Base-by-base conservation (phyloP, 2,797 vertebrate species). In the Graptemys geographica region DNA sequence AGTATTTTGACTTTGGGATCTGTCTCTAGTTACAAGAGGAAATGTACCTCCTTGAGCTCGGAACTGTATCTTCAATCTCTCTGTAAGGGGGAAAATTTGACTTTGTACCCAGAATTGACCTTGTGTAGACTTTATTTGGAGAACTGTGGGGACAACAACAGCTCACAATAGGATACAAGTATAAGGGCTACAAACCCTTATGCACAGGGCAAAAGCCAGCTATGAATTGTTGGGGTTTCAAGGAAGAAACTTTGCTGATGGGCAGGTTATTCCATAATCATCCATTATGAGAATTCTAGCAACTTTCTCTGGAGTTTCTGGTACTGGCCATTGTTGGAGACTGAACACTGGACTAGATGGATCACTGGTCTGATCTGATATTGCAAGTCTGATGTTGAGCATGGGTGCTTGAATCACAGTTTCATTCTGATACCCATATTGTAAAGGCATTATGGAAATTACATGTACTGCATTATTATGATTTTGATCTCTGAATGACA, bases 391-490 rank as follows among this genome's bases (percentile, higher is more conserved):
- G 27, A 78, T 18, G 47, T 31, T 33, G 31, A 8, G 28, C 6
- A 2, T 28, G 47, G 65, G n/a, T 19, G 25, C 12, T 47, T 76
- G 41, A 47, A 47, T 76, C 41, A 19, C 9, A 28, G 27, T 47
- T 28, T 76, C 25, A 47, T 27, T 47, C 44, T 47, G 41, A 76
- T 76, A 76, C 41, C 52, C 4, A 1, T 15, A 57, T 33, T 28
- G 23, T 0, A 2, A 69, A 31, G 18, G 52, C 33, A 53, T n/a
- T 65, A 19, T 33, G 33, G 33, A 69, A 21, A 31, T 25, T 52
- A 1, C 8, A 37, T 13, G 28, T 41, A 0, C 1, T 0, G 2
- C 6, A 0, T 8, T 10, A 2, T 3, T 9, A 84, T 88, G 16
- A 6, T 13, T 41, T 27, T 53, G 19, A 2, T 25, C 2, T 15